Evolutionary conservation across 1,140 invertebrate species (phyloP).

Genomic region (Nasonia vitripennis): DNA sequence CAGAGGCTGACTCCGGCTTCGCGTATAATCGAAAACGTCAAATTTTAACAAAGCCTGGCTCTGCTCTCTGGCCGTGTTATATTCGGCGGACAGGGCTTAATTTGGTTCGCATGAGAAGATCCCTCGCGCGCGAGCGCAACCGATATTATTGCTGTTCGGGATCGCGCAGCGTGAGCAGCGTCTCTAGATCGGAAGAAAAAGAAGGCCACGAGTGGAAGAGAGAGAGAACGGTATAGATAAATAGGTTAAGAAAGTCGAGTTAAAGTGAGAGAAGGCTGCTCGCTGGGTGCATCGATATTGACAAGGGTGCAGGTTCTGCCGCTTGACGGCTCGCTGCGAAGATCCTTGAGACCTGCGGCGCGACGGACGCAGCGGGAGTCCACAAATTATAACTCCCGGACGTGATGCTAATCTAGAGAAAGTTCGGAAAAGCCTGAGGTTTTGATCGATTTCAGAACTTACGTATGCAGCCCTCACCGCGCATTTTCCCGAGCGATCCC

Average conservation of each 20-base stretch:
- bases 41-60: slow-evolving; percentile 68
- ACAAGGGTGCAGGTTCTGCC: slow-evolving; percentile 70
- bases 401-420: slow-evolving; percentile 74
- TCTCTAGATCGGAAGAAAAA: slow-evolving; percentile 23
- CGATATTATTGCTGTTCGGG: slow-evolving; percentile 30
- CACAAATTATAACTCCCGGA: slow-evolving; percentile 73
- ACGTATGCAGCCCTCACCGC: slow-evolving; percentile 33
- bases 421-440: slow-evolving; percentile 69
- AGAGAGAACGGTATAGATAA: slow-evolving; percentile 38
- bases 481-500: neutral
- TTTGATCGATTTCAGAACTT: slow-evolving; percentile 62
- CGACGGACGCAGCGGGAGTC: slow-evolving; percentile 68
- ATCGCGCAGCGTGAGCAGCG: slow-evolving; percentile 13
- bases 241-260: slow-evolving; percentile 45
- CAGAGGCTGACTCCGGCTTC: slow-evolving; percentile 44
- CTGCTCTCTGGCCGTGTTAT: slow-evolving; percentile 62
- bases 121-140: slow-evolving; percentile 30
- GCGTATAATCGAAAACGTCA: slow-evolving; percentile 71
- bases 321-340: slow-evolving; percentile 60
- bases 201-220: slow-evolving; percentile 3
- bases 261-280: slow-evolving; percentile 21
- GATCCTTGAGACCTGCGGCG: slow-evolving; percentile 50
- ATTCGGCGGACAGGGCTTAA: slow-evolving; percentile 74
- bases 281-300: slow-evolving; percentile 72
- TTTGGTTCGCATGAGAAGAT: slow-evolving; percentile 71